Base-by-base conservation (phyloP, 30 jellyfish, hydroid and myxozoan genomes). In the Hydractinia symbiolongicarpus region DNA sequence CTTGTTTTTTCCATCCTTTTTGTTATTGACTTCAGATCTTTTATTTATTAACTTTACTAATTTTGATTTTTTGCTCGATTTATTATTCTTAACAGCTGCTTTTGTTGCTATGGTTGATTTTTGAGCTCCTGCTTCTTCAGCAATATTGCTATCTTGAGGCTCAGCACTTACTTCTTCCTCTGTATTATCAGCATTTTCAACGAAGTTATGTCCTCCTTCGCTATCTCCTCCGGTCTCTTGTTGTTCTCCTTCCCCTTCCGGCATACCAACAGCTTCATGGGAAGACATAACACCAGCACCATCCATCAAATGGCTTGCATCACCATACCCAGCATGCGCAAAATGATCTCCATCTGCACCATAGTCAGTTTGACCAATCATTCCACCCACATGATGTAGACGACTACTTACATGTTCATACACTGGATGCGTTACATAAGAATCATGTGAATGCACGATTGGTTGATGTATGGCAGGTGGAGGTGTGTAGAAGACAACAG, bases 401-500 rank as follows among this genome's bases (percentile, higher is more conserved):
- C 77, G 73, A 82, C 96, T 93, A 16, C 95, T 95, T 66, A 93
- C 94, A 53, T 93, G 99, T n/a, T 79, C 82, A 71, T 69, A 81
- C 30, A 62, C 83, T 21, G 99, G 99, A 15, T 79, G 88, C 8
- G 96, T 79, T 62, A 83, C 76, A 73, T 82, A 93, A 1, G 93
- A 73, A 79, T 93, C 99, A 62, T 93, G 95, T 57, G 99, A 93
- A 7, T 81, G 81, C 76, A 84, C 68, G 11, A 80, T 67, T 0
- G 99, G 99, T 77, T 88, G 96, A 54, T 93, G 99, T 30, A 93
- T 94, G 61, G 54, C 68, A 15, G 99, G 99, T 54, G 94, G 90
- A 64, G 99, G 99, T 10, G 99, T 93, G 72, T 93, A 79, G 73
- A 93, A 93, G 9, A 93, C 96, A 51, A 93, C 99, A 7, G 99